A percentile compares a stretch with the other conserved stretches of the same genome.
Conservation (phyloP, 2,797 vertebrate species). For the Carduelis carduelis region DNA sequence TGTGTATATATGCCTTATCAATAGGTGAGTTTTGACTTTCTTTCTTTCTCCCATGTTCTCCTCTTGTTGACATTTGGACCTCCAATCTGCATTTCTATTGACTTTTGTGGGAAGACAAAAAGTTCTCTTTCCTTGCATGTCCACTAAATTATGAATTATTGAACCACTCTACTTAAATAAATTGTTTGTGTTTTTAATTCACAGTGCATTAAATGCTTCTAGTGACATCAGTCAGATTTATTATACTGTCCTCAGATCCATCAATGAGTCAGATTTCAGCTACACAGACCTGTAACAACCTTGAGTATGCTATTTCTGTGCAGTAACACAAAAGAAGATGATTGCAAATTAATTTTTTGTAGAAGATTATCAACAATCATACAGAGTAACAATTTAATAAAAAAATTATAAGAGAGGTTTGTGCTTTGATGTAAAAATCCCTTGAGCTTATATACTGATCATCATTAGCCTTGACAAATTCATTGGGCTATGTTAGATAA, state of each 20-base stretch:
- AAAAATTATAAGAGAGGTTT: not conserved
- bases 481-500: not conserved
- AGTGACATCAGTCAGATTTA: not conserved
- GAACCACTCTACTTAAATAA: not conserved
- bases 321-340: not conserved
- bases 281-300: not conserved
- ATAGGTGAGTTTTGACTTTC: not conserved
- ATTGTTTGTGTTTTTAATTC: not conserved
- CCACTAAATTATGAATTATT: conserved; percentile 3
- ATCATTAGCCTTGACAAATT: not conserved
- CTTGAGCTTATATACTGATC: not conserved
- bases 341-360: not conserved
- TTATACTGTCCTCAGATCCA: not conserved
- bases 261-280: not conserved
- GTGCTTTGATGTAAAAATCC: not conserved
- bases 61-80: not conserved
- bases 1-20: not conserved
- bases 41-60: rapidly evolving
- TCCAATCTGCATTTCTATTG: not conserved
- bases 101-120: not conserved
- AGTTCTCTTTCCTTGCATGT: not conserved
- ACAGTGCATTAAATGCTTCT: not conserved
- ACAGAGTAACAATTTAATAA: not conserved
- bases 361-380: not conserved
- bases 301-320: not conserved